A percentile compares a stretch with the other conserved stretches of the same genome.
Conservation (phyloP, 2,888 invertebrate species). For the Xylophagus ater region DNA sequence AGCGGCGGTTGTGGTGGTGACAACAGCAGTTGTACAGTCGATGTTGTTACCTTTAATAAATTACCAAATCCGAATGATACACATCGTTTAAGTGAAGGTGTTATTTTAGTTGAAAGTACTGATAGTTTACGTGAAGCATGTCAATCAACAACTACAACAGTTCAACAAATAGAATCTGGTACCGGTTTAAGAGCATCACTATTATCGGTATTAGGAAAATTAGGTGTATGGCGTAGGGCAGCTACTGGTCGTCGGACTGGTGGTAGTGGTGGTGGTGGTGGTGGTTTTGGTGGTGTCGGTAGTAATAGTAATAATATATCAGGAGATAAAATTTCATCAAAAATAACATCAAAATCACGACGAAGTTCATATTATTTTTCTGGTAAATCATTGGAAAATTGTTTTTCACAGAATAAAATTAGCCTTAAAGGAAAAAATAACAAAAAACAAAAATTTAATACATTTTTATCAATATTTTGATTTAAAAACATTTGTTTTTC, state of each 20-base stretch:
- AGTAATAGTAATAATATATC: conserved; percentile 1
- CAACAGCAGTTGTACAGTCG: not conserved
- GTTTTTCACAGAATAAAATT: no score
- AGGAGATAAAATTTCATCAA: not conserved
- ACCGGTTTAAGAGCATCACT: conserved; percentile 24
- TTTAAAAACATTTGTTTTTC: conserved; percentile 10
- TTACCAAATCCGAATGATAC: conserved; percentile 6
- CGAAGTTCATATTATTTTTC: conserved; percentile 38
- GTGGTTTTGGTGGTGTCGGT: conserved; percentile 13
- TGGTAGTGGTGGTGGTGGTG: conserved; percentile 18
- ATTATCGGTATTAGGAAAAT: conserved; percentile 26
- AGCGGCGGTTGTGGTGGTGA: not conserved
- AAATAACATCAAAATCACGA: conserved; percentile 15
- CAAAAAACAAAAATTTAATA: no score
- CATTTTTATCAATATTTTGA: no score
- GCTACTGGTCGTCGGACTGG: conserved; percentile 13
- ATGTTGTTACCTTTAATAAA: not conserved
- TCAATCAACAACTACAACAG: conserved; percentile 14
- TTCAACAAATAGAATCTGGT: no score
- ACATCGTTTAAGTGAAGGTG: conserved; percentile 9
- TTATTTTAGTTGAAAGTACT: conserved; percentile 13
- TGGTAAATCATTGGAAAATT: conserved; percentile 24
- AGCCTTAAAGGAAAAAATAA: no score
- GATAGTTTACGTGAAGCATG: conserved; percentile 14
- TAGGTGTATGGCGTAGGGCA: conserved; percentile 26